Conservation (phyloP, 2,113 vertebrate genomes). For the Motacilla alba region DNA sequence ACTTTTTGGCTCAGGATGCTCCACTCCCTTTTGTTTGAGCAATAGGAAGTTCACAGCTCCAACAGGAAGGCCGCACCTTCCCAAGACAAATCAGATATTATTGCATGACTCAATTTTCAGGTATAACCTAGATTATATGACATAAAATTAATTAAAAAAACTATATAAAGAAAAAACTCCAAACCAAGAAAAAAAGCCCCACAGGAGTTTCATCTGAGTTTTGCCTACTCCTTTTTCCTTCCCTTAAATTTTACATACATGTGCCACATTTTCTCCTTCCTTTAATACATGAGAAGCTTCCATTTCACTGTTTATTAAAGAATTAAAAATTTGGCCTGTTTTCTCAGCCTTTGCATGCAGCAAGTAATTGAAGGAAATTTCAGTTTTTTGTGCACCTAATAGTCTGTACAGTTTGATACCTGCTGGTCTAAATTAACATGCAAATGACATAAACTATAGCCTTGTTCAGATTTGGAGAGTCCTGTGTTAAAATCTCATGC, state of each 20-base stretch:
- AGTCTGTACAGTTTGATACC: background rate
- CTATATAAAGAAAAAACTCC: accelerated
- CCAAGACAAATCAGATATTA: constrained; percentile 13
- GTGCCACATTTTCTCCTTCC: background rate
- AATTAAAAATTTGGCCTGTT: background rate
- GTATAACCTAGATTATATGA: background rate
- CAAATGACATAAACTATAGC: background rate
- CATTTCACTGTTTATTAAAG: background rate
- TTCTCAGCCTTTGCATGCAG: background rate
- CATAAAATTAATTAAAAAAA: background rate
- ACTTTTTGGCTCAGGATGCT: constrained; percentile 30
- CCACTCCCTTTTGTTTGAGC: constrained; percentile 36
- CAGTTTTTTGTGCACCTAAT: background rate
- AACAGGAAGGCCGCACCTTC: constrained; percentile 45
- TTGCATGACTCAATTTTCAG: constrained; percentile 34
- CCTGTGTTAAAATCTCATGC: background rate
- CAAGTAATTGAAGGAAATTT: background rate
- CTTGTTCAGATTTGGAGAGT: background rate
- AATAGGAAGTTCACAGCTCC: constrained; percentile 31
- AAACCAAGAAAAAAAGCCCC: accelerated
- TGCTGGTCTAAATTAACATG: background rate
- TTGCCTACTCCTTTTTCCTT: background rate
- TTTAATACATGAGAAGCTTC: background rate
- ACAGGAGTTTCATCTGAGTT: background rate
- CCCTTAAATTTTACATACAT: background rate